Evolutionary conservation across 2,888 invertebrate genomes (phyloP).

Genomic region (Drosophila percnosoma): DNA sequence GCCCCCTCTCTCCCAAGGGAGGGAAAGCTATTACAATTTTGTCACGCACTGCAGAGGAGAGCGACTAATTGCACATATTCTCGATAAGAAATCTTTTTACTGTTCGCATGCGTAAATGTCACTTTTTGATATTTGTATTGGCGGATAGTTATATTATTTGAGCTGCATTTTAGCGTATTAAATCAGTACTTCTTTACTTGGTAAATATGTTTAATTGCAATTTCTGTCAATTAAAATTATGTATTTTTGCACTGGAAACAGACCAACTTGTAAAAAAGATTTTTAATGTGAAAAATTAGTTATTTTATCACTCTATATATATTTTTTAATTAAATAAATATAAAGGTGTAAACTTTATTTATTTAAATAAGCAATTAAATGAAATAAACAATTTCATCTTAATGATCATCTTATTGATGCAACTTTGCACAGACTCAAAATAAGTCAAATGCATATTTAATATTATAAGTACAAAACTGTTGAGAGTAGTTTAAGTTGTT

Average conservation of each 20-base stretch:
- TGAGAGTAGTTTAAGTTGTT: not conserved
- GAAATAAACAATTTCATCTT: no score
- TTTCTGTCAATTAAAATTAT: no score
- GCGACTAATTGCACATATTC: not conserved
- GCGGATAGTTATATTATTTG: not conserved
- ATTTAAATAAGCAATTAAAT: no score
- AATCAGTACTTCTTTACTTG: not conserved
- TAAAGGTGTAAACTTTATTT: no score
- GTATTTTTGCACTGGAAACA: not conserved
- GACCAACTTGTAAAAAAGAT: not conserved
- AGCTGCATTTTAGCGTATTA: not conserved
- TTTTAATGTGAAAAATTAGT: not conserved
- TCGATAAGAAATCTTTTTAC: constrained; percentile 15
- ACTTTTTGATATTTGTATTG: not conserved
- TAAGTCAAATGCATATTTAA: not conserved
- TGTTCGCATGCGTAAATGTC: not conserved
- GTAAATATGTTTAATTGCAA: not conserved
- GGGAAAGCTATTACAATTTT: constrained; percentile 10
- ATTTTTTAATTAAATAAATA: not conserved
- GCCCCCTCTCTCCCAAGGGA: not conserved
- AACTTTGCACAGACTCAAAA: not conserved
- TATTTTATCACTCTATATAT: not conserved
- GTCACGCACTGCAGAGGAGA: constrained; percentile 27
- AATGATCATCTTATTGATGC: not conserved
- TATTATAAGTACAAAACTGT: not conserved